phyloP scores from a whole-genome alignment of 2,113 vertebrate species.

The Rutilus rutilus region DNA sequence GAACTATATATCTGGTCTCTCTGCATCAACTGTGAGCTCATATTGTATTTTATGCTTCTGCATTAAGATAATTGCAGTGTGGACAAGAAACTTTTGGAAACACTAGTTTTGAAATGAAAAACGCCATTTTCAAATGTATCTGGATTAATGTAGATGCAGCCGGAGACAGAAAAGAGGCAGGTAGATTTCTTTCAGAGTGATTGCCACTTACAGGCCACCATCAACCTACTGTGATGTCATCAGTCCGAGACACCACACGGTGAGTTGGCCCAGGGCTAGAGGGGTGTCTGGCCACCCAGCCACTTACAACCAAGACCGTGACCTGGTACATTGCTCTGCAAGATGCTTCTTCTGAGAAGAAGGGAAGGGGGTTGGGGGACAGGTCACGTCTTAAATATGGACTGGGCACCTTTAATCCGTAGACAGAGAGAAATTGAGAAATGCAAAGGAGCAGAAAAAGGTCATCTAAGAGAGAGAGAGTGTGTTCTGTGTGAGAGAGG shows the following conservation, averaged over 20 bases:
- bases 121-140: not conserved
- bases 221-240: constrained; percentile 46
- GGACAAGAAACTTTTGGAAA: not conserved
- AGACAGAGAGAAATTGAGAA: constrained; percentile 50
- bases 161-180: constrained; percentile 42
- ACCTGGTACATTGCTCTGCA: constrained; percentile 45
- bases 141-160: not conserved
- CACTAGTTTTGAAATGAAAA: not conserved
- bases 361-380: constrained; percentile 7
- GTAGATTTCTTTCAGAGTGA: constrained; percentile 49
- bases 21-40: too few relatives aligned
- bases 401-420: constrained; percentile 75
- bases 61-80: not conserved
- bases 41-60: too few relatives aligned
- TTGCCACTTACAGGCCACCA: constrained; percentile 94
- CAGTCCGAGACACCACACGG: constrained; percentile 41
- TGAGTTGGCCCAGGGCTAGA: constrained; percentile 73
- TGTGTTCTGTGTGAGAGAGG: constrained; percentile 62
- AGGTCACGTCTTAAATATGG: constrained; percentile 80
- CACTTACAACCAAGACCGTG: constrained; percentile 93
- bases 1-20: too few relatives aligned
- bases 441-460: constrained; percentile 24
- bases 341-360: constrained; percentile 24
- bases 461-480: constrained; percentile 29
- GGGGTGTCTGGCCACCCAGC: constrained; percentile 77